Evolutionary conservation across 2,888 invertebrate genomes (phyloP), one percentile per base, ranked within the genome.

Genomic region (Tribolium freemani): DNA sequence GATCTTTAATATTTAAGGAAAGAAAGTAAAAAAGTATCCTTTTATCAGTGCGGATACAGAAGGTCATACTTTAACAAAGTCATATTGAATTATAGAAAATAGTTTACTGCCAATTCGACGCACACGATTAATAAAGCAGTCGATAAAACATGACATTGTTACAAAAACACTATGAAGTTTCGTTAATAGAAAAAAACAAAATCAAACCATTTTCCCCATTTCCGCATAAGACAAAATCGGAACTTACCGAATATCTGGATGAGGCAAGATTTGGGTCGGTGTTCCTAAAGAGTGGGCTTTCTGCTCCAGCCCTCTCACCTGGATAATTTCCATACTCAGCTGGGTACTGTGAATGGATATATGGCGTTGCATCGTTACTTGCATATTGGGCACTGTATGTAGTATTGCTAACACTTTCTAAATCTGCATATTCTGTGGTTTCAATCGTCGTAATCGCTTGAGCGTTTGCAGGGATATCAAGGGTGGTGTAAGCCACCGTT

Each of bases 181-280:
- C n/a, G n/a, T n/a, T n/a, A n/a, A n/a, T n/a, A n/a, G n/a, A n/a
- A n/a, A n/a, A n/a, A n/a, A n/a, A n/a, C n/a, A n/a, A n/a, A n/a
- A n/a, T n/a, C n/a, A n/a, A n/a, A n/a, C n/a, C n/a, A n/a, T n/a
- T n/a, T n/a, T n/a, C n/a, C n/a, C n/a, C n/a, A n/a, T n/a, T n/a
- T n/a, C n/a, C n/a, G n/a, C n/a, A n/a, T n/a, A n/a, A n/a, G n/a
- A n/a, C n/a, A n/a, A 45, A 45, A n/a, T 10, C n/a, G 0, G 11
- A 1, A 48, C 48, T 81, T 63, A 83, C 83, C 77, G 78, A 78
- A 69, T 80, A 81, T 72, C 81, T 89, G 0, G 91, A 90, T 0
- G 92, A 90, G 0, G 90, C 89, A 58, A 93, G 86, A 54, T 91
- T 91, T n/a, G 93, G 92, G 83, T 92, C 92, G 72, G 88, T 88